Evolutionary conservation across 2,888 invertebrate species (phyloP).

Genomic region (Amiota minor): DNA sequence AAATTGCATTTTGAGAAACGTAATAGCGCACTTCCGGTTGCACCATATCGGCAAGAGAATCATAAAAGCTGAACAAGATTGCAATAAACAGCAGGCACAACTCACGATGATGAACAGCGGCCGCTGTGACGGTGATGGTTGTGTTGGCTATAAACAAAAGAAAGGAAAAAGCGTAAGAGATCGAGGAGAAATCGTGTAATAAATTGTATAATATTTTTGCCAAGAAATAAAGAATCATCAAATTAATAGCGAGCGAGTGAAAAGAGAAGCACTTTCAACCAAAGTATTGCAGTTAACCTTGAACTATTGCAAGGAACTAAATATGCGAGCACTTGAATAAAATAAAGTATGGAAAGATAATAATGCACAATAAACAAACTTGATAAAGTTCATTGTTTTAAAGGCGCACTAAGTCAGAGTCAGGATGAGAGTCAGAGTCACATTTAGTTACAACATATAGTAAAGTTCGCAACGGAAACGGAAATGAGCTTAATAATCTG

Average conservation of each 20-base stretch:
- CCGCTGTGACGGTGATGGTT: constrained; percentile 58
- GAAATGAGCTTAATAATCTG: constrained; percentile 25
- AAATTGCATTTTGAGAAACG: constrained; percentile 81
- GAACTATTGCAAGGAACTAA: neutral
- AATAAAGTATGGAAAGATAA: constrained; percentile 25
- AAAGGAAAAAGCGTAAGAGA: neutral
- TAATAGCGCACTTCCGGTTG: constrained; percentile 75
- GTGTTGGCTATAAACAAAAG: constrained; percentile 54
- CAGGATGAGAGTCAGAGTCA: neutral
- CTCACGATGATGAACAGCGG: constrained; percentile 73
- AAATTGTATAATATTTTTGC: neutral
- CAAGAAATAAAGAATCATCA: neutral
- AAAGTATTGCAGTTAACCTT: constrained; percentile 8
- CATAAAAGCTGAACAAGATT: constrained; percentile 72
- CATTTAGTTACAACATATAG: constrained; percentile 3
- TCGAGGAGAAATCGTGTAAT: neutral
- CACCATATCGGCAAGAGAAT: constrained; percentile 73
- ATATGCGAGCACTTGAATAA: neutral
- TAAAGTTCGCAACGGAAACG: constrained; percentile 19
- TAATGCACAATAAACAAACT: constrained; percentile 4
- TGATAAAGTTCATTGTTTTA: constrained; percentile 1
- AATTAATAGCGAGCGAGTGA: neutral
- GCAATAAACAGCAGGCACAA: constrained; percentile 73
- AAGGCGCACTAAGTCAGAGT: neutral
- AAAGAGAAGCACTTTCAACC: constrained; percentile 10